Evolutionary conservation across 2,113 vertebrate genomes (phyloP).

Genomic region (Emydocephalus ijimae): DNA sequence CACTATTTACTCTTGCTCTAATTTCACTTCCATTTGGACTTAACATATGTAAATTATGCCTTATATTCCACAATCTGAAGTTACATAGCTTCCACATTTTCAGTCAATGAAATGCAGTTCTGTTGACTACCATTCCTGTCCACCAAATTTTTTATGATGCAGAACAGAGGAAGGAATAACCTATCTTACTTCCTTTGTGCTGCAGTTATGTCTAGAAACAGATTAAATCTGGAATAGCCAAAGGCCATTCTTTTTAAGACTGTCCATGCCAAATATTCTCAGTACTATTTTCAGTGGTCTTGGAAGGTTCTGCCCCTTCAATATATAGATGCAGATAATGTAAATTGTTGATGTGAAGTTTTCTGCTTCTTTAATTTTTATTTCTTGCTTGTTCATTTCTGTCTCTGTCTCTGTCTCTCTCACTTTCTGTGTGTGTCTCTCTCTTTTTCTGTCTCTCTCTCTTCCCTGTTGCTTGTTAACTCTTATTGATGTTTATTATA

Average conservation of each 20-base stretch:
- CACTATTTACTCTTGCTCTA: neutral
- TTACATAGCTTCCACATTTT: neutral
- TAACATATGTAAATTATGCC: neutral
- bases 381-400: neutral
- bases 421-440: neutral
- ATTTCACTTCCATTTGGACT: neutral
- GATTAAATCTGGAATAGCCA: neutral
- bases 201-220: neutral
- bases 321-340: neutral
- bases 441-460: rapidly evolving
- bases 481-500: neutral
- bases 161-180: neutral
- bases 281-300: neutral
- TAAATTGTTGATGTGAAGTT: neutral
- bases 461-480: neutral
- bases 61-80: neutral
- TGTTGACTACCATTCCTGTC: neutral
- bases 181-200: neutral
- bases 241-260: neutral
- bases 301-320: neutral
- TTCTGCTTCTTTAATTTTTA: neutral
- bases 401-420: neutral
- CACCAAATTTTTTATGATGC: neutral
- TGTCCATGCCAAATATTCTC: neutral
- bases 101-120: neutral